Percentiles rank a stretch among this genome's conserved stretches.
Evolutionary conservation across 2,113 vertebrate species (phyloP).

Genomic region (Acrocephalus arundinaceus): DNA sequence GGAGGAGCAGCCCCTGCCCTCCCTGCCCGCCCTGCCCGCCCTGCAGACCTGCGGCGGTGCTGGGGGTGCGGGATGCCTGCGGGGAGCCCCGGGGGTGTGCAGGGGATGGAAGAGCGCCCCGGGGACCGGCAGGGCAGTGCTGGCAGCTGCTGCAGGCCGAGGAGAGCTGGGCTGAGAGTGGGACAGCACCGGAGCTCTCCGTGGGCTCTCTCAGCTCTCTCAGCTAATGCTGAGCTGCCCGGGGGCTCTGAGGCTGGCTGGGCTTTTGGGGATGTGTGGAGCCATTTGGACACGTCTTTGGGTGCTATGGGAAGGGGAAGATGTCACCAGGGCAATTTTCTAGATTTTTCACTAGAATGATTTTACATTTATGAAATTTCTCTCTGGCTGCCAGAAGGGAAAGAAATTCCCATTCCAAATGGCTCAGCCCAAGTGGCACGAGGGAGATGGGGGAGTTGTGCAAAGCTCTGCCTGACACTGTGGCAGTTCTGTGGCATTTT

Average conservation of each 20-base stretch:
- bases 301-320: not conserved
- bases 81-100: fast-evolving
- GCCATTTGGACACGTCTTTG: not conserved
- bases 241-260: not conserved
- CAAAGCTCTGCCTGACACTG: not conserved
- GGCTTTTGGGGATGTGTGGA: not conserved
- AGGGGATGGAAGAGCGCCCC: not conserved
- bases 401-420: not conserved
- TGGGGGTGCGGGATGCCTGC: fast-evolving
- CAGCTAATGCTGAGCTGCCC: not conserved
- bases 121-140: not conserved
- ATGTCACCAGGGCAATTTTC: not conserved
- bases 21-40: fast-evolving
- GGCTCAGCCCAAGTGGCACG: fast-evolving
- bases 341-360: not conserved
- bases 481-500: not conserved
- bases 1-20: not conserved
- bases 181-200: fast-evolving
- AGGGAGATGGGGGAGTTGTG: not conserved
- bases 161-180: fast-evolving
- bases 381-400: not conserved
- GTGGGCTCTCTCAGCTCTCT: fast-evolving
- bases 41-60: not conserved
- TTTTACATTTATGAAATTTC: not conserved
- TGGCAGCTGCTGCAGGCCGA: fast-evolving